Evolutionary conservation across 1,140 invertebrate genomes (phyloP), one percentile per base, ranked within the genome.

Genomic region (Mamestra configurata): DNA sequence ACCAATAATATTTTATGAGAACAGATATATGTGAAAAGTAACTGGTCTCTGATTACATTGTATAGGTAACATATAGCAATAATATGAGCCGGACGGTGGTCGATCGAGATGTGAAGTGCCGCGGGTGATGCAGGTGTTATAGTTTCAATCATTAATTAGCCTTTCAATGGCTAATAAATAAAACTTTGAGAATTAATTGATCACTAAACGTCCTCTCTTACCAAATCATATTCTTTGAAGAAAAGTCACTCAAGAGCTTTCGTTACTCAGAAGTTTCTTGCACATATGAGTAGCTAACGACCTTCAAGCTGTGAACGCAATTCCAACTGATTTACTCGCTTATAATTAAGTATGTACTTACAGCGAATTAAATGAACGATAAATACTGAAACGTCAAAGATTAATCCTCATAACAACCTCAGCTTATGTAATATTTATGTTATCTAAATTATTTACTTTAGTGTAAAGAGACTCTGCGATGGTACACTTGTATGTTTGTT

Each of bases 1-100:
- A 73, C 51, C 51, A 73, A 73, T 73, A 73, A 40, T 43, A 59
- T 73, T 73, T 73, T 73, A 73, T 59, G 71, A 73, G 71, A 59
- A 53, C 46, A 55, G 27, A 73, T 57, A 51, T 71, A 55, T 53
- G 49, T 35, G 49, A 53, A 72, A 55, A 40, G 27, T 53, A 64
- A 64, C 27, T 10, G 31, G 59, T 37, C 1, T 37, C 7, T 64
- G 59, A 64, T 40, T 64, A 37, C 13, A 40, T 18, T 20, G 35
- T 40, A 35, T 35, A 13, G 37, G 22, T 31, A 24, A 31, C 8
- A 59, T 15, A 59, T 18, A n/a, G 15, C 35, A 37, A 37, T 37
- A 24, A 1, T 20, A 11, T 18, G n/a, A n/a, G n/a, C n/a, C n/a
- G n/a, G n/a, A 15, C 7, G 18, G 35, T 13, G 6, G 59, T 20